Percentiles rank a stretch among this genome's conserved stretches.
Evolutionary conservation across 1,140 invertebrate genomes (phyloP).

Genomic region (Lepidurus apus): DNA sequence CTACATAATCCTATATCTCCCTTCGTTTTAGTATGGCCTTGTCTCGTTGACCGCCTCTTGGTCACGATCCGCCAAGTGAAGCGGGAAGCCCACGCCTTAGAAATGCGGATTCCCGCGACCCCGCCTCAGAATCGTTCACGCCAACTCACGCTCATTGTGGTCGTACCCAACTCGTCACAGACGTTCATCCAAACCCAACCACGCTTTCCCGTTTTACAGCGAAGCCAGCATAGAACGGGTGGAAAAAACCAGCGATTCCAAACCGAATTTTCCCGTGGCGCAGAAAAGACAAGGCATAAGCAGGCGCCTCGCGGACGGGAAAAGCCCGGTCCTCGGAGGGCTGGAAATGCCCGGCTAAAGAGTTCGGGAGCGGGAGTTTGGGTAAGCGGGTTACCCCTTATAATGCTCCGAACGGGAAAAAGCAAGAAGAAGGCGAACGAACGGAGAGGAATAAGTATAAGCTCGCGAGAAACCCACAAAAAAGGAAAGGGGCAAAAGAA

Average conservation of each 20-base stretch:
- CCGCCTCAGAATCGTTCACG: slow-evolving; percentile 17
- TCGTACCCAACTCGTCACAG: not conserved
- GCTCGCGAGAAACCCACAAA: not conserved
- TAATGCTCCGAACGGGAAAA: not conserved
- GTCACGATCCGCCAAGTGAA: slow-evolving; percentile 20
- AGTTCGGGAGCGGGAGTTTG: slow-evolving; percentile 17
- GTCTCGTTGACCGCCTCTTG: slow-evolving; percentile 20
- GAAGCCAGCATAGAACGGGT: not conserved
- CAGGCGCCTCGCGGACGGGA: slow-evolving; percentile 11
- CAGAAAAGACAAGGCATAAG: not conserved
- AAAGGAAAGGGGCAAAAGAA: not conserved
- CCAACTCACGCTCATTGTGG: slow-evolving; percentile 20
- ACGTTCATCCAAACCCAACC: not conserved
- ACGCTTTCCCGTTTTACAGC: not conserved
- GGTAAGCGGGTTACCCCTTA: slow-evolving; percentile 17
- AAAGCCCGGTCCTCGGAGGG: not conserved
- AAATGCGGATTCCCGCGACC: slow-evolving; percentile 20
- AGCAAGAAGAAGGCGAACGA: not conserved
- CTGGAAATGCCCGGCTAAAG: slow-evolving; percentile 18
- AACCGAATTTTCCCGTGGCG: not conserved
- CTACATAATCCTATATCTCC: slow-evolving; percentile 10
- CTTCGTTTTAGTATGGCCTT: slow-evolving; percentile 1
- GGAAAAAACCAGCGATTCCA: not conserved
- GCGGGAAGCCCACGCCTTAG: slow-evolving; percentile 20
- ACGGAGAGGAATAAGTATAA: not conserved